These are phyloP conservation scores for Antheraea assamensis DNA, from an alignment of 2,888 invertebrate genomes.

Conservation along the genomic window DNA sequence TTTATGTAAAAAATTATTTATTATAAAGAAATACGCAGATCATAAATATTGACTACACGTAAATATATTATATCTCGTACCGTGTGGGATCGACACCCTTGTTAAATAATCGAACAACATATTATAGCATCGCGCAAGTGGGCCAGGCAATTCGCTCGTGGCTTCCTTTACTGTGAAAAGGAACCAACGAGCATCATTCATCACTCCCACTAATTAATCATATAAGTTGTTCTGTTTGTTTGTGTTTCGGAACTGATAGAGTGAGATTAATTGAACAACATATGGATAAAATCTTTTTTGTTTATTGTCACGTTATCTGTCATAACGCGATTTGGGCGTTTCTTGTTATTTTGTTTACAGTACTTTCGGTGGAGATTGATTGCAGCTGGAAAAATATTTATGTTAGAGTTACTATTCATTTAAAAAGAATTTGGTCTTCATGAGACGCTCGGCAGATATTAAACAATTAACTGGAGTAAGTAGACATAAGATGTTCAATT, in stretches of 20 bases:
- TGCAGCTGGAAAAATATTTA: too few species aligned
- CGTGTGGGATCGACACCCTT: not conserved
- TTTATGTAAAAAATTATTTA: too few species aligned
- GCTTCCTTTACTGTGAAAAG: not conserved
- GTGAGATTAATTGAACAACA: conserved; percentile 10
- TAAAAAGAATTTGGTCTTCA: too few species aligned
- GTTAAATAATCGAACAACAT: not conserved
- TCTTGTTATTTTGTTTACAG: not conserved
- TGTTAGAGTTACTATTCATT: too few species aligned
- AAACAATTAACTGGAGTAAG: too few species aligned
- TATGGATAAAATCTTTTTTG: not conserved
- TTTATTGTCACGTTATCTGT: not conserved
- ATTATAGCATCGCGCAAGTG: not conserved
- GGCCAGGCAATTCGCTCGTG: not conserved
- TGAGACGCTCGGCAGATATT: too few species aligned
- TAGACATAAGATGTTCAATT: too few species aligned
- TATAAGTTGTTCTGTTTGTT: conserved; percentile 12
- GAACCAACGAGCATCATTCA: conserved; percentile 1
- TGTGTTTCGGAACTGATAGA: conserved; percentile 14
- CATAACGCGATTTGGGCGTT: not conserved
- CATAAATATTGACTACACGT: too few species aligned
- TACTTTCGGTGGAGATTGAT: too few species aligned
- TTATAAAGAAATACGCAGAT: too few species aligned
- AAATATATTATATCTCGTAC: not conserved
- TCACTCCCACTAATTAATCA: conserved; percentile 9